Conservation (phyloP, 1,140 invertebrate species). For the Caenorhabditis tropicalis region DNA sequence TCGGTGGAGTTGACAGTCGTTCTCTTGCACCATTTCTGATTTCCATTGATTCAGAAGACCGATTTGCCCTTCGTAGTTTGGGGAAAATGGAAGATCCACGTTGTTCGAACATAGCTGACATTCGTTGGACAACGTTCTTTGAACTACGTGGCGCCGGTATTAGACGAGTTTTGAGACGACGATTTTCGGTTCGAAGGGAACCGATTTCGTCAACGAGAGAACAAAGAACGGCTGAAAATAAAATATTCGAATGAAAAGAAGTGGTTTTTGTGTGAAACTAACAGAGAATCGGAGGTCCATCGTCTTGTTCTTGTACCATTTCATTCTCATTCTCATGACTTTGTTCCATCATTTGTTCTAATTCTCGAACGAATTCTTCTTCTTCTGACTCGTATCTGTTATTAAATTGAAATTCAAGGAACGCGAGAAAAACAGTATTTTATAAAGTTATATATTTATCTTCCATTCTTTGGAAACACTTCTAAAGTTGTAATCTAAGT, state of each 20-base stretch:
- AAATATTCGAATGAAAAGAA: not conserved
- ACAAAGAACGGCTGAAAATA: conserved; percentile 54
- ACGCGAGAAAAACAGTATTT: not conserved
- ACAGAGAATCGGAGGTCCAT: conserved; percentile 47
- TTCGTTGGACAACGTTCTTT: conserved; percentile 50
- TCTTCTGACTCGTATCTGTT: conserved; percentile 58
- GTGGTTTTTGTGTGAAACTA: not conserved
- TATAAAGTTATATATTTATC: too few species aligned
- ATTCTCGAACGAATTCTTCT: conserved; percentile 56
- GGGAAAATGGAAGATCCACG: conserved; percentile 45
- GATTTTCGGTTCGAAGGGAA: conserved; percentile 55
- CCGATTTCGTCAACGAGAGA: conserved; percentile 57
- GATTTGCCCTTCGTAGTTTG: conserved; percentile 36
- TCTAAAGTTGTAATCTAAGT: too few species aligned
- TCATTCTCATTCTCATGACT: conserved; percentile 38
- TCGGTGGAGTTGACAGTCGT: conserved; percentile 48
- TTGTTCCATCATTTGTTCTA: conserved; percentile 50
- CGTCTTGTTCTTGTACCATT: conserved; percentile 5
- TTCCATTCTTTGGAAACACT: too few species aligned
- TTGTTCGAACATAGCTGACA: conserved; percentile 53
- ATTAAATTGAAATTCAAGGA: not conserved
- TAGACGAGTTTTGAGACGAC: conserved; percentile 50
- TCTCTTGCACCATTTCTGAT: conserved; percentile 51
- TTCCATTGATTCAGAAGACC: conserved; percentile 28
- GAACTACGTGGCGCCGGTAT: conserved; percentile 27